Evolutionary conservation across 2,888 invertebrate species (phyloP).

Genomic region (Eilema depressum): DNA sequence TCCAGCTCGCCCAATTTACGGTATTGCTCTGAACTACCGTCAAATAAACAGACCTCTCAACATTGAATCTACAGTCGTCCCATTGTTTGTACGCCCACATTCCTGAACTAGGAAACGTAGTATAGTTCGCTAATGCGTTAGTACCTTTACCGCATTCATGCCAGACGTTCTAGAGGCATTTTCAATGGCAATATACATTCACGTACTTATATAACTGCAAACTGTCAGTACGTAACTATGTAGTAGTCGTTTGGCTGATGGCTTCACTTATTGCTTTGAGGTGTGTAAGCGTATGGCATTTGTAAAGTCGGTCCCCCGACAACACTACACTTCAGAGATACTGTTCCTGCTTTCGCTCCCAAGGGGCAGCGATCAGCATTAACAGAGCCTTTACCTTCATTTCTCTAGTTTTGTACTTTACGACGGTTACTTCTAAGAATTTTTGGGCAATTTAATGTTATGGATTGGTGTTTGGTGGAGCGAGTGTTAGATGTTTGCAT

Average conservation of each 20-base stretch:
- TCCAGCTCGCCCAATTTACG: constrained; percentile 58
- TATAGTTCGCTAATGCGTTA: constrained; percentile 46
- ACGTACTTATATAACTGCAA: constrained; percentile 31
- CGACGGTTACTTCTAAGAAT: constrained; percentile 23
- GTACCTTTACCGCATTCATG: constrained; percentile 43
- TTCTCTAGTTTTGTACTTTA: constrained; percentile 34
- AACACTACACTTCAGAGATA: constrained; percentile 41
- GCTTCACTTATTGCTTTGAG: constrained; percentile 49
- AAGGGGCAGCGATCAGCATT: constrained; percentile 39
- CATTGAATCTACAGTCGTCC: constrained; percentile 41
- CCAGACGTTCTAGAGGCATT: constrained; percentile 32
- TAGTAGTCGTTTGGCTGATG: constrained; percentile 40
- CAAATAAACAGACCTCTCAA: constrained; percentile 50
- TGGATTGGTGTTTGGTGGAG: constrained; percentile 14
- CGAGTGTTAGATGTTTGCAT: neutral
- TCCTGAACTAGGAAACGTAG: constrained; percentile 49
- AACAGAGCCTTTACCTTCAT: constrained; percentile 46
- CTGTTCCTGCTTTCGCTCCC: constrained; percentile 39
- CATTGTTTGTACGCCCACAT: constrained; percentile 54
- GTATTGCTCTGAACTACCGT: constrained; percentile 51
- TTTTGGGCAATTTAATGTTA: constrained; percentile 25
- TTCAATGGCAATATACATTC: constrained; percentile 40
- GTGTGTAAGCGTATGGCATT: constrained; percentile 49
- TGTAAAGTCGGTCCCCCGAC: constrained; percentile 46
- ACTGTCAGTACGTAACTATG: constrained; percentile 26